Evolutionary conservation across 2,113 vertebrate genomes (phyloP), one percentile per base, ranked within the genome.

Genomic region (Alaudala cheleensis): DNA sequence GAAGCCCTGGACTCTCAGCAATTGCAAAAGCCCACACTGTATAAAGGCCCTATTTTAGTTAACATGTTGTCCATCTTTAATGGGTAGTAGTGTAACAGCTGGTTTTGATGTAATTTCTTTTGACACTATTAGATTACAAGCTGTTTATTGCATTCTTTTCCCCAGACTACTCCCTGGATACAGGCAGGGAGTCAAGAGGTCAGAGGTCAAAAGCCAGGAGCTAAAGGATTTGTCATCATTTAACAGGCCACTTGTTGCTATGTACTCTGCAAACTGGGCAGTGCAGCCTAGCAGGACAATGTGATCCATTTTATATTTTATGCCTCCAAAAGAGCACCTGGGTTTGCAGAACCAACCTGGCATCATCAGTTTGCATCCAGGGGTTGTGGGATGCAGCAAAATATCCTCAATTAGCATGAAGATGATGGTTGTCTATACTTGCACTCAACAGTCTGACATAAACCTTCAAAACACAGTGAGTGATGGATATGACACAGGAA

Each of bases 121-220:
- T 97, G 96, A 98, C 91, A 57, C 81, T 86, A 93, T 91, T 96
- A 96, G 96, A 98, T 98, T 98, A 97, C 98, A 97, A 97, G 95
- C 92, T 33, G 25, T 98, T 98, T 98, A 98, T 98, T 97, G 95
- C 97, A 98, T 97, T 98, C 97, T 91, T 98, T 86, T 95, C 89
- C 81, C 90, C 47, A 95, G 86, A 95, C 86, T 97, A 94, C 92
- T 97, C 97, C 97, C 96, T 98, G 95, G 97, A 98, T 97, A 98
- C 97, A 93, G 78, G 88, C 94, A 90, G 84, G 82, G 92, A 97
- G 97, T 96, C 97, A 97, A 95, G 93, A 97, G 98, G 98, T 98
- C 98, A 98, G 97, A 96, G 98, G 98, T 95, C 97, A 97, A 96
- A 98, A 98, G 98, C 98, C 98, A 97, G 95, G 96, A 97, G 97